Conservation (phyloP, 2,888 invertebrate species). For the Antheraea yamamai region DNA sequence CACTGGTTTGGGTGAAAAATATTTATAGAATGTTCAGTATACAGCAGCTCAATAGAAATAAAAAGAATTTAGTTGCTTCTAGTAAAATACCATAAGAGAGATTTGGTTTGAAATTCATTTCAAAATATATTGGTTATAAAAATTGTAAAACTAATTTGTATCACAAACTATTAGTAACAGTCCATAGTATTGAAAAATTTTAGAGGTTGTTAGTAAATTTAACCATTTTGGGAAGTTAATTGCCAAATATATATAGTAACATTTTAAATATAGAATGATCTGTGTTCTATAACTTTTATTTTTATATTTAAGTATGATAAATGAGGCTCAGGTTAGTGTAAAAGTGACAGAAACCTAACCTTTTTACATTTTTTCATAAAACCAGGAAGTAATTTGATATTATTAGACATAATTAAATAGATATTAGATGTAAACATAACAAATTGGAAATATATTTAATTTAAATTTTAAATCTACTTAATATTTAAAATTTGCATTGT, state of each 20-base stretch:
- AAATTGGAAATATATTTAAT: too few relatives aligned
- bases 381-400: too few relatives aligned
- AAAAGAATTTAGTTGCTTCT: not conserved
- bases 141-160: not conserved
- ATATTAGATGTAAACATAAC: too few relatives aligned
- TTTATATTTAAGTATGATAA: not conserved
- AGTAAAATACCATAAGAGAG: not conserved
- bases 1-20: too few relatives aligned
- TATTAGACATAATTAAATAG: too few relatives aligned
- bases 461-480: too few relatives aligned
- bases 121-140: not conserved
- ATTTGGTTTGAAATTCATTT: not conserved
- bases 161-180: not conserved
- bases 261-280: not conserved
- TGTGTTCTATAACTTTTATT: not conserved
- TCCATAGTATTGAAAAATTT: not conserved
- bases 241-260: not conserved
- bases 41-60: not conserved
- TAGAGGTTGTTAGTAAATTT: not conserved
- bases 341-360: too few relatives aligned
- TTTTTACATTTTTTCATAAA: too few relatives aligned
- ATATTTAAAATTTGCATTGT: too few relatives aligned
- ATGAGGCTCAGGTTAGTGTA: too few relatives aligned
- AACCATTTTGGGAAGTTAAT: not conserved
- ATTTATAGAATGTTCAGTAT: not conserved